These are phyloP conservation scores for Itoplectis maculator DNA, from an alignment of 2,888 invertebrate genomes.

Conservation along the genomic window DNA sequence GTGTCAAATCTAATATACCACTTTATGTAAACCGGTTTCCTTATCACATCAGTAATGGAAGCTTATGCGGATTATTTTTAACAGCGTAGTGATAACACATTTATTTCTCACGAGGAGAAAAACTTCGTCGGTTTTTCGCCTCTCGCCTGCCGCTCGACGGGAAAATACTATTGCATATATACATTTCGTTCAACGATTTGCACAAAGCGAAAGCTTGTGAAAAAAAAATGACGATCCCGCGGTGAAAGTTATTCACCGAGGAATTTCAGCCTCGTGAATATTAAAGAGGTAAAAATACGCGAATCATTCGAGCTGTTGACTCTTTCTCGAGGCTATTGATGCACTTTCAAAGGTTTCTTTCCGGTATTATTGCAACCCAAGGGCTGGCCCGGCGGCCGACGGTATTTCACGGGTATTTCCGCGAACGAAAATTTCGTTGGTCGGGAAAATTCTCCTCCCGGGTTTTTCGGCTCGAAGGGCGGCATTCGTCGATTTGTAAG, in stretches of 20 bases:
- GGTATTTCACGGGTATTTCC: neutral
- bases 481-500: neutral
- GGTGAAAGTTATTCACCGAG: neutral
- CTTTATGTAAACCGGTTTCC: no score
- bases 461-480: neutral
- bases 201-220: neutral
- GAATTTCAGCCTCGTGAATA: neutral
- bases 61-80: no score
- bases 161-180: no score
- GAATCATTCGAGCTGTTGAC: neutral
- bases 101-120: no score
- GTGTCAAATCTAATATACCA: no score
- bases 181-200: no score
- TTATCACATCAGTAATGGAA: no score
- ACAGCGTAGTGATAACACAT: no score
- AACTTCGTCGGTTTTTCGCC: no score
- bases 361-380: slow-evolving; percentile 4
- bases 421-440: neutral
- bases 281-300: neutral
- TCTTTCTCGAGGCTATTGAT: neutral
- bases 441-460: neutral
- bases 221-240: neutral
- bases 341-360: neutral
- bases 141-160: no score
- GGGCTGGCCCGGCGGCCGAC: neutral